Base-by-base conservation (phyloP, 2,888 invertebrate genomes). In the Dryocosmus kuriphilus region DNA sequence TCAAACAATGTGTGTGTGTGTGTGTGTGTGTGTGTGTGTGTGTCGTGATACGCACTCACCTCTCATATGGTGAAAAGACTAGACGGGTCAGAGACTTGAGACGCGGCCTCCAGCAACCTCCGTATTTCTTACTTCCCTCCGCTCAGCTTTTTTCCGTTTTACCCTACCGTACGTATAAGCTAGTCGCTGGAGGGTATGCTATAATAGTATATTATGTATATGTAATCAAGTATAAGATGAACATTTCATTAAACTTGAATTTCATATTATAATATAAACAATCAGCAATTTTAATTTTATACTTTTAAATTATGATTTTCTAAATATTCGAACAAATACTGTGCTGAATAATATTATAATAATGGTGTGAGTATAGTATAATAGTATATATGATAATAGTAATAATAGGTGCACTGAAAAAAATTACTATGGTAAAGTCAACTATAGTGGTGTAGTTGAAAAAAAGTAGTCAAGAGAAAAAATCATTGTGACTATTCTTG, bases 11-110 rank as follows among this genome's bases (percentile, higher is more conserved):
- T 11, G 16, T 38, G 65, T 65, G 38, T 38, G 24, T 35, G 35
- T 35, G 7, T 35, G 35, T 35, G 32, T 3, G 11, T 19, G 65
- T 65, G 41, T 27, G 24, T 38, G n/a, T n/a, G n/a, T n/a, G n/a
- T n/a, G n/a, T 5, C 38, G 41, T 55, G 35, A 16, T 11, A 30
- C 30, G 55, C 57, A 30, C 30, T 16, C 57, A 57, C 74, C 57
- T 35, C 74, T 35, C 19, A 57, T n/a, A 16, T 32, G 16, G 19
- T 27, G 16, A 51, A 60, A 74, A 22, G 83, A 75, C 83, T 82
- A 87, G 86, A 85, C 86, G 76, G 82, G 78, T 80, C 77, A 81
- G 85, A 87, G 88, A 87, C 88, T 51, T 51, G 46, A 46, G 46
- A 46, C 7, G 77, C 84, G 82, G 83, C 80, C 87, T 83, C 83